Evolutionary conservation across 2,888 invertebrate species (phyloP).

Genomic region (Mactromeris polynyma): DNA sequence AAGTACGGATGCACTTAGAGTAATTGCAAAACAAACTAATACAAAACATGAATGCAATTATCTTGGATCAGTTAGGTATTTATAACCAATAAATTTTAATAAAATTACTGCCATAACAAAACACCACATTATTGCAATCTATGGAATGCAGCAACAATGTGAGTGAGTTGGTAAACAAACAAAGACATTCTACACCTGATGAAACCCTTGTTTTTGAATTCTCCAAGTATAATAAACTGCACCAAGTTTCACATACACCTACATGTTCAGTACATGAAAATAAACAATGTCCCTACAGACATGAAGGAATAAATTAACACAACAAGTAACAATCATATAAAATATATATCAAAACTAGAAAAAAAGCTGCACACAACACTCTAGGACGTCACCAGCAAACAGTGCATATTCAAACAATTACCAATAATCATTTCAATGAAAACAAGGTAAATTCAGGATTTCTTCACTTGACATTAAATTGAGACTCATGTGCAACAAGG

Average conservation of each 20-base stretch:
- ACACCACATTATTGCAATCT: not conserved
- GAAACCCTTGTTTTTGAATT: not conserved
- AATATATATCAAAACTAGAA: not conserved
- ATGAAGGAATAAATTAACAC: not conserved
- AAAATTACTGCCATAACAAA: not conserved
- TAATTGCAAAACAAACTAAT: not conserved
- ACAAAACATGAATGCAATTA: not conserved
- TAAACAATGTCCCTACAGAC: not conserved
- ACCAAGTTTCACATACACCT: not conserved
- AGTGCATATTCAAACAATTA: not conserved
- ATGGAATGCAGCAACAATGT: not conserved
- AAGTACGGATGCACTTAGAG: not conserved
- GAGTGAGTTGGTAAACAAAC: not conserved
- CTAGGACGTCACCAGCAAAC: not conserved
- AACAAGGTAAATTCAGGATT: too few relatives aligned
- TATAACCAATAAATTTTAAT: not conserved
- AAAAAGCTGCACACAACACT: not conserved
- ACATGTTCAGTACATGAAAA: not conserved
- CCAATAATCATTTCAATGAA: not conserved
- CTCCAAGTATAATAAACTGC: not conserved
- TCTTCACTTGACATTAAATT: too few relatives aligned
- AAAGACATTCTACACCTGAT: not conserved
- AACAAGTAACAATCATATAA: conserved; percentile 13
- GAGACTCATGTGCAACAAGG: too few relatives aligned
- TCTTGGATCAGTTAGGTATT: not conserved